Evolutionary conservation across 2,888 invertebrate genomes (phyloP).

Genomic region (Lithophane semibrunnea): DNA sequence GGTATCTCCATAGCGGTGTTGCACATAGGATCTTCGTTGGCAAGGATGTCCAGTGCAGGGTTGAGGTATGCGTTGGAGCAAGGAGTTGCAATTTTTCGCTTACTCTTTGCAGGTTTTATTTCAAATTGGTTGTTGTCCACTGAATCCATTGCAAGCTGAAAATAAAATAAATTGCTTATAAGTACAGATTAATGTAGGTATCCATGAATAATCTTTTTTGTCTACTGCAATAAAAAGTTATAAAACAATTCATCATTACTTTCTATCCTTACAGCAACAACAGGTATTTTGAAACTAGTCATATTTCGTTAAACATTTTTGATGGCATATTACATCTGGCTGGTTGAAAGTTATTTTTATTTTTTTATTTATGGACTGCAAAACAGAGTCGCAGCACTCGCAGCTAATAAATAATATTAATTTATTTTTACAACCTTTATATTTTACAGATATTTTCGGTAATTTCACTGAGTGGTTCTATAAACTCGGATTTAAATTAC

Average conservation of each 20-base stretch:
- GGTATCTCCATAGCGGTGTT: conserved; percentile 89
- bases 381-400: neutral
- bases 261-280: neutral
- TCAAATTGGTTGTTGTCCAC: conserved; percentile 88
- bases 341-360: neutral
- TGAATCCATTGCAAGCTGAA: conserved; percentile 77
- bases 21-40: conserved; percentile 87
- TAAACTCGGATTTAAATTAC: neutral
- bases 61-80: conserved; percentile 85
- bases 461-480: neutral
- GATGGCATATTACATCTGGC: neutral
- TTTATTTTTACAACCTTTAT: too few species aligned
- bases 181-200: neutral
- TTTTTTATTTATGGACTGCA: neutral
- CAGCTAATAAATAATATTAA: fast-evolving
- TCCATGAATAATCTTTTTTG: neutral
- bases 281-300: neutral
- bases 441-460: neutral
- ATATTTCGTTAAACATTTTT: neutral
- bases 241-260: neutral
- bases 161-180: conserved; percentile 8
- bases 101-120: conserved; percentile 81
- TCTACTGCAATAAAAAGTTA: neutral
- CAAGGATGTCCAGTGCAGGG: conserved; percentile 86
- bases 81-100: conserved; percentile 83